Conservation (phyloP, 2,113 vertebrate species). For the Laterallus jamaicensis region DNA sequence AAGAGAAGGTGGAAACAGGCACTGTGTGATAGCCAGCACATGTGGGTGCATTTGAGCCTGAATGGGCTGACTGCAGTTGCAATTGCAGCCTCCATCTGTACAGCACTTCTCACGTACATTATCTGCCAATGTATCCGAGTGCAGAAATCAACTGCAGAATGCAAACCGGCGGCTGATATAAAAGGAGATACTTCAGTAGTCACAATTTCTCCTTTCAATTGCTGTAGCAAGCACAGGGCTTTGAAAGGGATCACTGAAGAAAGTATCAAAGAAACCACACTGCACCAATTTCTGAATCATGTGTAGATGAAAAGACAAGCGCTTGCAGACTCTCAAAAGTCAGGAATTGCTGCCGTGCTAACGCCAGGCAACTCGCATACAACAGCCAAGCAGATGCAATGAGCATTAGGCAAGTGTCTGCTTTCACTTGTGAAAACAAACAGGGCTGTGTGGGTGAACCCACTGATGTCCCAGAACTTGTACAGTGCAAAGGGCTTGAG, state of each 20-base stretch:
- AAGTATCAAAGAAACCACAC: neutral
- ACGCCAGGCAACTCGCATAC: neutral
- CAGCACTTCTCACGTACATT: constrained; percentile 59
- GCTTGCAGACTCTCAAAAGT: neutral
- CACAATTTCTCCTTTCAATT: neutral
- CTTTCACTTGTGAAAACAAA: neutral
- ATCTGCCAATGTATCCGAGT: neutral
- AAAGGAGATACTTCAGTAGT: neutral
- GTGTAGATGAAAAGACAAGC: neutral
- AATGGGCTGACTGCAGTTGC: constrained; percentile 38
- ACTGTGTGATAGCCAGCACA: constrained; percentile 20
- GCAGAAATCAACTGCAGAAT: neutral
- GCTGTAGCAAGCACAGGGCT: fast-evolving
- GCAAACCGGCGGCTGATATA: neutral
- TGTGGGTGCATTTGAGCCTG: constrained; percentile 41
- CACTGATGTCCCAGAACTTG: fast-evolving
- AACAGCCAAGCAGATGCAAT: neutral
- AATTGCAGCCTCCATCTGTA: constrained; percentile 52
- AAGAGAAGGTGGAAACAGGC: constrained; percentile 64
- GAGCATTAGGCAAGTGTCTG: neutral
- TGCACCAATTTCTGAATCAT: neutral
- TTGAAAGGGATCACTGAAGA: neutral
- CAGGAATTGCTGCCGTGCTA: neutral
- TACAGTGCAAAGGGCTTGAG: neutral
- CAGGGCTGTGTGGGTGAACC: fast-evolving